Evolutionary conservation across 2,113 vertebrate species (phyloP).

Genomic region (Raphicerus campestris): DNA sequence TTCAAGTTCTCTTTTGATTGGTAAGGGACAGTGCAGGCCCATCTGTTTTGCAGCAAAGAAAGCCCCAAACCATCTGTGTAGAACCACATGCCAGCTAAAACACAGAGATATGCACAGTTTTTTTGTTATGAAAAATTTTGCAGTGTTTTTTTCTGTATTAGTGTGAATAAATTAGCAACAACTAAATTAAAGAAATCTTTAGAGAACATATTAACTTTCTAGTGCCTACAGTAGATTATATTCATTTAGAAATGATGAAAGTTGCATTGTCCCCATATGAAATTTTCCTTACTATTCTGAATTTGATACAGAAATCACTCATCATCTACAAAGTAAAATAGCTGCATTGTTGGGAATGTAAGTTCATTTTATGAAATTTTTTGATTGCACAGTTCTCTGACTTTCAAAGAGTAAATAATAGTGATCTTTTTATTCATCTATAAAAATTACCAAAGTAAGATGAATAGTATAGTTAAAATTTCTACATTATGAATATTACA

Average conservation of each 20-base stretch:
- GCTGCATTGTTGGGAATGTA: constrained; percentile 42
- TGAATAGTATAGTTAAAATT: not conserved
- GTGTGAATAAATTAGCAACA: constrained; percentile 89
- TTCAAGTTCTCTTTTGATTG: constrained; percentile 87
- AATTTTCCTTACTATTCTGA: constrained; percentile 63
- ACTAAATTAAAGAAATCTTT: constrained; percentile 88
- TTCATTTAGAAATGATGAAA: constrained; percentile 77
- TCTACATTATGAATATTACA: not conserved
- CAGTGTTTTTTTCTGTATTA: constrained; percentile 86
- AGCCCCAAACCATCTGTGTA: constrained; percentile 97
- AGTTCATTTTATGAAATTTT: constrained; percentile 54
- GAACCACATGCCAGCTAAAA: constrained; percentile 89
- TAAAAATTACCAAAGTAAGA: constrained; percentile 37
- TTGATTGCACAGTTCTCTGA: constrained; percentile 37
- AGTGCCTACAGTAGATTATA: constrained; percentile 77
- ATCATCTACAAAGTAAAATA: constrained; percentile 59
- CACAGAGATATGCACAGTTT: constrained; percentile 90
- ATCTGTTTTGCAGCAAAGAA: constrained; percentile 98
- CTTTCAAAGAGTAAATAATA: constrained; percentile 43
- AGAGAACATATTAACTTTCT: constrained; percentile 85
- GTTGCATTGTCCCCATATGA: constrained; percentile 67
- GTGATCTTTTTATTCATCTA: not conserved
- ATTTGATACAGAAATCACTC: constrained; percentile 51
- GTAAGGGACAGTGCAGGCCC: constrained; percentile 93
- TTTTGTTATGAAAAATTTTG: constrained; percentile 88